Evolutionary conservation across 1,140 invertebrate genomes (phyloP), one percentile per base, ranked within the genome.

Genomic region (Hyles vespertilio): DNA sequence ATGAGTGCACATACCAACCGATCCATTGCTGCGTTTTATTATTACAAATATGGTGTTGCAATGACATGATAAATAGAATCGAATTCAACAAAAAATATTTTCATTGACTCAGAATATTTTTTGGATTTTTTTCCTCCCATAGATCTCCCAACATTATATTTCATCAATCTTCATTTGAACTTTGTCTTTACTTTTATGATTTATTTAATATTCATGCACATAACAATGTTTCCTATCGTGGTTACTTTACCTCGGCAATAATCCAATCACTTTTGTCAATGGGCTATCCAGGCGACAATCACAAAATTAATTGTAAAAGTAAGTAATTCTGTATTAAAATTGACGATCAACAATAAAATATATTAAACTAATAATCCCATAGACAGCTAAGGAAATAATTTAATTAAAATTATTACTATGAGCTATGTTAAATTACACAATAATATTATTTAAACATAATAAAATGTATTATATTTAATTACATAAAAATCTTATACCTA

Each of bases 231-330:
- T 58, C 48, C 33, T 11, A 56, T 66, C 53, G 45, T 32, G 32
- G 58, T 81, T 92, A 93, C 91, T 90, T 92, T 96, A 95, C 94
- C 94, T 96, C 91, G 94, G 93, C 84, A 95, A 89, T 81, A 95
- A 92, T 90, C 93, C 93, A 91, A 95, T 94, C 91, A 95, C 92
- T 90, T 94, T 93, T 82, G 93, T 94, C 90, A 95, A 94, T 79
- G 94, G 94, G 91, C 94, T 95, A 90, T 88, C 86, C 84, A 77
- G 78, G 85, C 72, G 76, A 78, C 70, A 74, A 74, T 77, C 70
- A 56, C 46, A 56, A 56, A 56, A 48, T 47, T 48, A 56, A 56
- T 48, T 33, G 10, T 22, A 44, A 56, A 47, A 79, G 69, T 79
- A 79, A 79, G 77, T 72, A 59, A 74, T 66, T 69, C 64, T 73